Base-by-base conservation (phyloP, 2,888 invertebrate species). In the Apodemia zela region DNA sequence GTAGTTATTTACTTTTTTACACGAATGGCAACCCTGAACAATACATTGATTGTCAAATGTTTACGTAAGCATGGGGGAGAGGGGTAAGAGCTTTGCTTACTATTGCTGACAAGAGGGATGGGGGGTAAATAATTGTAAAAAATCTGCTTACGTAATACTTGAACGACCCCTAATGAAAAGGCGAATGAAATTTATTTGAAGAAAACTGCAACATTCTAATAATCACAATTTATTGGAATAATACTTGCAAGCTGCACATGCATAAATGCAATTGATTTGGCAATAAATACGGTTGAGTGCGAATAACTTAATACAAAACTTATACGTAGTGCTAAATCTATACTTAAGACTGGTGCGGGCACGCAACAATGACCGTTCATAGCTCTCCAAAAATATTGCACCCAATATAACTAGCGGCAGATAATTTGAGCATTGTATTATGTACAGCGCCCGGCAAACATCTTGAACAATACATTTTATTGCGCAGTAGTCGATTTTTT, bases 201-300 rank as follows among this genome's bases (percentile, higher is more conserved):
- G 72, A 76, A 79, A 81, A 70, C 72, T 75, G 71, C 68, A 67
- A 63, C 70, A 71, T 79, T 82, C 81, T 88, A 87, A 79, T 89
- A 89, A 89, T 91, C 84, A 89, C 83, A 87, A 80, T 91, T 89
- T 90, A 89, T 77, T 90, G 85, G 87, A 89, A 89, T 89, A 82
- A 87, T 85, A 89, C 71, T 87, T 83, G 87, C 88, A 84, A 89
- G 88, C 89, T 82, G 85, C 82, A 77, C 75, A 83, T 79, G 84
- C 86, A 87, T 85, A 78, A 82, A 84, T 82, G 84, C 82, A 83
- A 74, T 77, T 77, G 74, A 85, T 79, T 81, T 78, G 75, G 85
- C 78, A 87, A 89, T 89, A 87, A 87, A 87, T 87, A 87, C 79
- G 72, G 77, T 84, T 74, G 78, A 81, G 87, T 88, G 89, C 89